Percentiles rank a stretch among this genome's conserved stretches.
Conservation (phyloP, 2,888 invertebrate genomes). For the Diogma glabrata region DNA sequence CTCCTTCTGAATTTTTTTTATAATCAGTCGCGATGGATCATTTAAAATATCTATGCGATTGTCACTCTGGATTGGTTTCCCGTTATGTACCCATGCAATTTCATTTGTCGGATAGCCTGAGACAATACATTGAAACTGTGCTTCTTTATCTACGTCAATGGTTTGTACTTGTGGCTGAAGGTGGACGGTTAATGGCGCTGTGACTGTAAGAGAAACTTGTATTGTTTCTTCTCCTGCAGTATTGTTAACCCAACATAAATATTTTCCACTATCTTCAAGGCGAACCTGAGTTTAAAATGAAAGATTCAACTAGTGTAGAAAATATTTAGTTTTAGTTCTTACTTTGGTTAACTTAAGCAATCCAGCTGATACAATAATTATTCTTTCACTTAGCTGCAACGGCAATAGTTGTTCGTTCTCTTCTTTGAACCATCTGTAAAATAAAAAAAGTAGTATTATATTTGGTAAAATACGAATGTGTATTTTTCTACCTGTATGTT, state of each 20-base stretch:
- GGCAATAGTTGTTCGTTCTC: conserved; percentile 57
- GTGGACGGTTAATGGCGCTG: conserved; percentile 68
- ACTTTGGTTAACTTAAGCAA: conserved; percentile 54
- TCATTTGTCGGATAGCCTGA: conserved; percentile 75
- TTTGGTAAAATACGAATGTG: not conserved
- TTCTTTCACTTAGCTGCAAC: conserved; percentile 52
- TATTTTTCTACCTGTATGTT: conserved; percentile 48
- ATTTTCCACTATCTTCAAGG: conserved; percentile 72
- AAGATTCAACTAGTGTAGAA: not conserved
- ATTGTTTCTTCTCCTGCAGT: conserved; percentile 73
- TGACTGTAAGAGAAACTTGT: conserved; percentile 64
- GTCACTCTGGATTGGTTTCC: conserved; percentile 46
- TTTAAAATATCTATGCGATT: conserved; percentile 42
- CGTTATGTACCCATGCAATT: conserved; percentile 73
- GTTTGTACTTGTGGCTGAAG: conserved; percentile 66
- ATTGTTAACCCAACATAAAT: conserved; percentile 85
- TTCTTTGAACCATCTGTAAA: conserved; percentile 60
- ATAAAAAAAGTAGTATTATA: not conserved
- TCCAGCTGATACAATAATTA: conserved; percentile 48
- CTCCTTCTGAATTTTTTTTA: conserved; percentile 58
- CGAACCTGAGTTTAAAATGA: conserved; percentile 31
- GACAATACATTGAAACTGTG: conserved; percentile 76
- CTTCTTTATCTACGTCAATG: conserved; percentile 73
- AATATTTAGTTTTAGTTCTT: conserved; percentile 11
- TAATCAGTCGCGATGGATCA: conserved; percentile 42